Base-by-base conservation (phyloP, 1,140 invertebrate genomes). In the Camponotus pennsylvanicus region DNA sequence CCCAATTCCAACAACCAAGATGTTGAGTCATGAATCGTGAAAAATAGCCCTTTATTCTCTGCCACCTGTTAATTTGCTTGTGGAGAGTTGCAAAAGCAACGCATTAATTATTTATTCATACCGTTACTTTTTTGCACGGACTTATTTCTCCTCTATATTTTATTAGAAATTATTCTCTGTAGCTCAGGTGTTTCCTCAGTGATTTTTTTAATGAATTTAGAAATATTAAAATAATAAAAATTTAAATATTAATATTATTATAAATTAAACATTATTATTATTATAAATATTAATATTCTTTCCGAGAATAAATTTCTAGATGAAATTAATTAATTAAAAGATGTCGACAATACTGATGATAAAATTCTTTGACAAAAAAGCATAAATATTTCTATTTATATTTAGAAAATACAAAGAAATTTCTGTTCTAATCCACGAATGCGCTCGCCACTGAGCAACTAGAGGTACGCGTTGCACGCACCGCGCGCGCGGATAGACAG, bases 401-500 rank as follows among this genome's bases (percentile, higher is more conserved):
- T 59, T 27, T 37, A 11, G 2, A 64, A 77, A 77, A 77, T n/a
- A n/a, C 63, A 27, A 21, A 27, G 37, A 37, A 77, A 77, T 77
- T 77, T 40, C 18, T 45, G 34, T 77, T 79, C n/a, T 40, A 80
- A 80, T 80, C n/a, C n/a, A 42, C 55, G 40, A 80, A 57, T 6
- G 45, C 0, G 27, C 27, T 0, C 9, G 77, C 64, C 45, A 57
- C 64, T 40, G 37, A n/a, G 34, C 64, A 37, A 18, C 27, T 18
- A n/a, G 52, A 80, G 78, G n/a, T 76, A 34, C 59, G 32, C 40
- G 73, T 15, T 52, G 59, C 55, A 42, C 32, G 13, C 18, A 57
- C 71, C n/a, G 73, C 37, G 57, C 75, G 63, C 57, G 66, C 71
- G 84, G 77, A 88, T 86, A 69, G 93, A 93, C 93, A 94, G 93